Evolutionary conservation across 2,113 vertebrate species (phyloP).

Genomic region (Heterocephalus glaber): DNA sequence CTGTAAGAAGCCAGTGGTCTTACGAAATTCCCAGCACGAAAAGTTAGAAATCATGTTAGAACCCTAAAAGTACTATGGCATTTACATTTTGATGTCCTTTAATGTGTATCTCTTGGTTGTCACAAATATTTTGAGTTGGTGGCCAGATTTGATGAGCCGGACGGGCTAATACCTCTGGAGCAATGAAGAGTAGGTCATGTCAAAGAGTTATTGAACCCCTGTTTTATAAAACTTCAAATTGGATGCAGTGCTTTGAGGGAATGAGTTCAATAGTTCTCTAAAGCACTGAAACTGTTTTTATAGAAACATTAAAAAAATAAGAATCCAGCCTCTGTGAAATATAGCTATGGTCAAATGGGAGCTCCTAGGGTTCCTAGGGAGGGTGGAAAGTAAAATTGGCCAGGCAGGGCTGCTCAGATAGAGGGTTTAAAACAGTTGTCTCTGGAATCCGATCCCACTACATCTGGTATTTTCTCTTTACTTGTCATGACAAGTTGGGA

Average conservation of each 20-base stretch:
- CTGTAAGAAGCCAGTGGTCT: not conserved
- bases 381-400: not conserved
- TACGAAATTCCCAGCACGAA: not conserved
- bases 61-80: not conserved
- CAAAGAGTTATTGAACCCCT: not conserved
- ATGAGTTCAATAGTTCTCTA: constrained; percentile 40
- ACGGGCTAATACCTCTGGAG: not conserved
- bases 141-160: not conserved
- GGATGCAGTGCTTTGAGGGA: constrained; percentile 29
- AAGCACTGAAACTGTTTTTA: constrained; percentile 41
- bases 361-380: not conserved
- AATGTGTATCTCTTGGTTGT: not conserved
- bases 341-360: not conserved
- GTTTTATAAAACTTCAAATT: constrained; percentile 60
- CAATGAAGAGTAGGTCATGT: not conserved
- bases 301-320: constrained; percentile 9
- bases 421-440: not conserved
- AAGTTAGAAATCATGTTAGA: not conserved
- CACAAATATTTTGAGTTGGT: not conserved
- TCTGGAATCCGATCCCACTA: not conserved
- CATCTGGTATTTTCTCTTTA: not conserved
- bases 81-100: constrained; percentile 32
- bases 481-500: not conserved
- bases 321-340: not conserved
- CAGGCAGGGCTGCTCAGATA: not conserved